A percentile compares a stretch with the other conserved stretches of the same genome.
These are phyloP conservation scores for Hyaena hyaena DNA, from an alignment of 2,113 vertebrate species.

Conservation along the genomic window DNA sequence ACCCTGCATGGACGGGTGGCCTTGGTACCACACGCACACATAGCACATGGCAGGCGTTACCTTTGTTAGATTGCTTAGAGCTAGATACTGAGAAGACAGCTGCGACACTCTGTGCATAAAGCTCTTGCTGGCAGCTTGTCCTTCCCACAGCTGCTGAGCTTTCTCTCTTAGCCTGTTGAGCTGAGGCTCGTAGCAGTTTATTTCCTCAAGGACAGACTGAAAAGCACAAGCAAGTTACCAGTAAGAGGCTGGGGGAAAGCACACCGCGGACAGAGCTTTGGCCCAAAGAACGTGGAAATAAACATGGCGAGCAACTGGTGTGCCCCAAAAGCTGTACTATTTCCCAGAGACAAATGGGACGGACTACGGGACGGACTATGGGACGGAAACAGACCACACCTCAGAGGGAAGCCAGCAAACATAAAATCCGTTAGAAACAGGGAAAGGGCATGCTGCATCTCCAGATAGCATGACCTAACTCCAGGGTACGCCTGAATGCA, in stretches of 20 bases:
- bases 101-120: slow-evolving; percentile 98
- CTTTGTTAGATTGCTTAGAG: slow-evolving; percentile 98
- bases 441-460: neutral
- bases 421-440: neutral
- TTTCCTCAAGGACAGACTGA: slow-evolving; percentile 98
- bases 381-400: slow-evolving; percentile 33
- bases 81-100: slow-evolving; percentile 96
- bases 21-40: neutral
- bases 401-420: slow-evolving; percentile 40
- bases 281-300: neutral
- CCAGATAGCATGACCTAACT: neutral
- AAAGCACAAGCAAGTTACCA: slow-evolving; percentile 90
- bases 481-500: neutral
- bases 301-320: slow-evolving; percentile 41
- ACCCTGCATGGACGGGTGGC: neutral
- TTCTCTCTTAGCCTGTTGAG: slow-evolving; percentile 95
- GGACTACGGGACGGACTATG: neutral
- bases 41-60: slow-evolving; percentile 87
- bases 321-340: neutral
- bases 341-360: neutral
- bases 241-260: slow-evolving; percentile 82
- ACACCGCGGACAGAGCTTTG: slow-evolving; percentile 72
- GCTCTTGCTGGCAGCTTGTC: slow-evolving; percentile 96
- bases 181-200: slow-evolving; percentile 93
- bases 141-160: slow-evolving; percentile 97